Conservation (phyloP, 2,888 invertebrate genomes). For the Pseudanteris insignis region DNA sequence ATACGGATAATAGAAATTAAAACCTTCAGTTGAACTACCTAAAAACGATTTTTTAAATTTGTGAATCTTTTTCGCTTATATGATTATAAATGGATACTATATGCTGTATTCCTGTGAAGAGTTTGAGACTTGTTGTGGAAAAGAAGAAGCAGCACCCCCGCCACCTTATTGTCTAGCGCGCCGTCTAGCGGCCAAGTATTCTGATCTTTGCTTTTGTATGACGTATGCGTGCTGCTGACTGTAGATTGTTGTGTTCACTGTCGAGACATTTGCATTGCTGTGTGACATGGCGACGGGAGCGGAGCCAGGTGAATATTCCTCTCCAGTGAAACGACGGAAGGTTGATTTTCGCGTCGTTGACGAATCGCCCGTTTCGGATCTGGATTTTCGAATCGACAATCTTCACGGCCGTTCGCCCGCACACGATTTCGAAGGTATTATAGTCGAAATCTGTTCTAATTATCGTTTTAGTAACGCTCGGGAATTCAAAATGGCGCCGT, state of each 20-base stretch:
- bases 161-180: not conserved
- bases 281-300: slow-evolving; percentile 66
- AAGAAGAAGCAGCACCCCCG: not conserved
- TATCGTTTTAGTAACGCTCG: slow-evolving; percentile 27
- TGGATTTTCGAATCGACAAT: slow-evolving; percentile 53
- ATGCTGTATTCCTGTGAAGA: too few species aligned
- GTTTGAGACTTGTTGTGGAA: not conserved
- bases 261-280: slow-evolving; percentile 57
- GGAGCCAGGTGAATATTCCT: slow-evolving; percentile 64
- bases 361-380: slow-evolving; percentile 48
- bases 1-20: too few species aligned
- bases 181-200: not conserved
- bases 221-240: slow-evolving; percentile 30
- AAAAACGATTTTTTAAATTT: too few species aligned
- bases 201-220: slow-evolving; percentile 1
- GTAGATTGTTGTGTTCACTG: slow-evolving; percentile 59
- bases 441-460: slow-evolving; percentile 56
- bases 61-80: too few species aligned
- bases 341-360: slow-evolving; percentile 56
- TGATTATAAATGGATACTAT: too few species aligned
- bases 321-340: slow-evolving; percentile 64
- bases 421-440: slow-evolving; percentile 62
- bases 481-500: slow-evolving; percentile 60
- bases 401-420: slow-evolving; percentile 48
- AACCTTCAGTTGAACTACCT: too few species aligned